A percentile compares a stretch with the other conserved stretches of the same genome.
These are phyloP conservation scores for Octonoba sinensis DNA, from an alignment of 2,888 invertebrate genomes.

Conservation along the genomic window DNA sequence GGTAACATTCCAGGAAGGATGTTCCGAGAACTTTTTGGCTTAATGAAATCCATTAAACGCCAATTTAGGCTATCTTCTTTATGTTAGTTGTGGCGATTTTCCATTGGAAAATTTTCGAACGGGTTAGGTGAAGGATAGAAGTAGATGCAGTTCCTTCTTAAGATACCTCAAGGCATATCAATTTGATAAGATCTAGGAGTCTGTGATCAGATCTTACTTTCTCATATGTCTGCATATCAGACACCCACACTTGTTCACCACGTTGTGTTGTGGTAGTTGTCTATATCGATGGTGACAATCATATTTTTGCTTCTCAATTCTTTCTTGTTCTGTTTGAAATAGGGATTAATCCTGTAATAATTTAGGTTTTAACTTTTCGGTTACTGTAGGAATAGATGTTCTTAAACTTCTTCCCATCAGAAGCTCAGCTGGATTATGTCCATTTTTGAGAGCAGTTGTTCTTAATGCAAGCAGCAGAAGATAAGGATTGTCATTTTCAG, in stretches of 20 bases:
- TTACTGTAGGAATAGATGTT: constrained; percentile 63
- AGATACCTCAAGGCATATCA: background rate
- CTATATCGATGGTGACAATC: background rate
- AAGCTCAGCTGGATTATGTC: constrained; percentile 68
- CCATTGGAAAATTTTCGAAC: too few relatives aligned
- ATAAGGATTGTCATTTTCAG: constrained; percentile 63
- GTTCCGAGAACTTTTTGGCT: too few relatives aligned
- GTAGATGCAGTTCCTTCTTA: background rate
- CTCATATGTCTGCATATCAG: background rate
- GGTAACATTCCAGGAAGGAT: too few relatives aligned
- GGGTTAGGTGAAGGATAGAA: background rate
- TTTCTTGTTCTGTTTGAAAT: background rate
- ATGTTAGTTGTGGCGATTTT: too few relatives aligned
- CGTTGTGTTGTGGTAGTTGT: background rate
- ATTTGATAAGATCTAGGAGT: background rate
- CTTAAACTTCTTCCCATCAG: constrained; percentile 67
- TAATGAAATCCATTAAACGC: too few relatives aligned
- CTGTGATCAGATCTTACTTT: background rate
- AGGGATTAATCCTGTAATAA: background rate
- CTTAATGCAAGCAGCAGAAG: constrained; percentile 66
- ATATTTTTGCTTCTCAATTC: constrained; percentile 2
- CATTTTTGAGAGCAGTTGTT: too few relatives aligned
- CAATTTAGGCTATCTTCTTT: too few relatives aligned
- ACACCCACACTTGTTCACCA: too few relatives aligned
- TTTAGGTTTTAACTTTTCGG: constrained; percentile 22